Percentiles rank a stretch among this genome's conserved stretches.
These are phyloP conservation scores for Cliona cf. orientalis DNA, from an alignment of 37 sponge, comb jelly and placozoan genomes.

Conservation along the genomic window DNA sequence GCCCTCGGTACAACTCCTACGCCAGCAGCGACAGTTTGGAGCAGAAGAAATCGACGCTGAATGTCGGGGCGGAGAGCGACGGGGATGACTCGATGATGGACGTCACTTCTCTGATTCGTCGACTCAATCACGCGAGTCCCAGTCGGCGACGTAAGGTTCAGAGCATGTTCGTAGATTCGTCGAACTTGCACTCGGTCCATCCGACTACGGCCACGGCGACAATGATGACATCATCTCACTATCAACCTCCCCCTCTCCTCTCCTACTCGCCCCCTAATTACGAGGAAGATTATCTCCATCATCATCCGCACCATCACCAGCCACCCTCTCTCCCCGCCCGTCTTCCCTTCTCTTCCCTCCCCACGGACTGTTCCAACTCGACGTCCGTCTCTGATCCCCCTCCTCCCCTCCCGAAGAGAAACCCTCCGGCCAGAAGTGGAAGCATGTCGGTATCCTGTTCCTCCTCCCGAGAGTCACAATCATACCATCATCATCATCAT, in stretches of 20 bases:
- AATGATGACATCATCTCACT: too few relatives aligned
- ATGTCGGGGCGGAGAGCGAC: not conserved
- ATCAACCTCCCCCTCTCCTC: too few relatives aligned
- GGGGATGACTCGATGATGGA: slow-evolving; percentile 36
- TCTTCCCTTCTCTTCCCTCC: not conserved
- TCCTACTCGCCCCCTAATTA: too few relatives aligned
- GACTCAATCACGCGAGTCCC: too few relatives aligned
- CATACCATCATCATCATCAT: not conserved
- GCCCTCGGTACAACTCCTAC: too few relatives aligned
- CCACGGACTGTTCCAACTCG: not conserved
- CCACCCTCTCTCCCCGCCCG: slow-evolving; percentile 6
- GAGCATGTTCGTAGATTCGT: slow-evolving; percentile 24
- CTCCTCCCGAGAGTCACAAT: not conserved
- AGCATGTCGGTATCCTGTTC: not conserved
- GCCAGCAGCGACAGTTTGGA: too few relatives aligned
- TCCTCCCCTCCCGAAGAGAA: slow-evolving; percentile 24
- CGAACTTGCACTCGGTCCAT: not conserved
- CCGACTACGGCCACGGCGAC: not conserved
- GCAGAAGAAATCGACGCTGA: not conserved
- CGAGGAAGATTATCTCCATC: too few relatives aligned
- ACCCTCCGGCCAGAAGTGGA: not conserved
- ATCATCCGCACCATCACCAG: not conserved
- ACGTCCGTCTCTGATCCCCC: not conserved
- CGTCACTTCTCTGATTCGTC: slow-evolving; percentile 16
- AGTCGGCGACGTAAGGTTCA: not conserved